These are phyloP conservation scores for Tangara arthus DNA, from an alignment of 2,797 vertebrate species.

Conservation along the genomic window DNA sequence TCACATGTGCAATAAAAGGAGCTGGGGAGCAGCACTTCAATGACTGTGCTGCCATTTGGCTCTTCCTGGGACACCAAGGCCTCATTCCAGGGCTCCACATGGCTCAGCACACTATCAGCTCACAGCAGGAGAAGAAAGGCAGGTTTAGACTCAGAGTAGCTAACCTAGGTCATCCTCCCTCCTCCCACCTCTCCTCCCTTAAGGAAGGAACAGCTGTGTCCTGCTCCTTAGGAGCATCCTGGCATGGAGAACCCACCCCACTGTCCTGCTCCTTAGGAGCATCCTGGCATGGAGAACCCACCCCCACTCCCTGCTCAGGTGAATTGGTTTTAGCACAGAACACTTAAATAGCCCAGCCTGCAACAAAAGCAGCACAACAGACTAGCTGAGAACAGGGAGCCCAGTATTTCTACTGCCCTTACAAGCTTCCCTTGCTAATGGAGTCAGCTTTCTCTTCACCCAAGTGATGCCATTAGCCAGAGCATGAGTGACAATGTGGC, in stretches of 20 bases:
- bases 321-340: background rate
- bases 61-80: background rate
- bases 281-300: background rate
- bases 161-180: background rate
- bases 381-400: background rate
- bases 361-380: background rate
- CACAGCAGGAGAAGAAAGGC: background rate
- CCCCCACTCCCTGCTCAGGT: background rate
- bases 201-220: background rate
- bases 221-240: background rate
- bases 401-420: background rate
- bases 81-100: background rate
- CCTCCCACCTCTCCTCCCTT: background rate
- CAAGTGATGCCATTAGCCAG: background rate
- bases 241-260: background rate
- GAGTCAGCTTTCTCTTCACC: background rate
- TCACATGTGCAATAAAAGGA: background rate
- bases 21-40: background rate
- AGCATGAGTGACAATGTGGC: background rate
- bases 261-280: background rate
- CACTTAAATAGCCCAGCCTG: background rate
- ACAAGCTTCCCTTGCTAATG: background rate
- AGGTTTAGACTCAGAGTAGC: background rate
- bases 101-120: background rate
- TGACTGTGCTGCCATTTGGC: background rate